These are phyloP conservation scores for Catocala fraxini DNA, from an alignment of 2,888 invertebrate genomes.

Conservation along the genomic window DNA sequence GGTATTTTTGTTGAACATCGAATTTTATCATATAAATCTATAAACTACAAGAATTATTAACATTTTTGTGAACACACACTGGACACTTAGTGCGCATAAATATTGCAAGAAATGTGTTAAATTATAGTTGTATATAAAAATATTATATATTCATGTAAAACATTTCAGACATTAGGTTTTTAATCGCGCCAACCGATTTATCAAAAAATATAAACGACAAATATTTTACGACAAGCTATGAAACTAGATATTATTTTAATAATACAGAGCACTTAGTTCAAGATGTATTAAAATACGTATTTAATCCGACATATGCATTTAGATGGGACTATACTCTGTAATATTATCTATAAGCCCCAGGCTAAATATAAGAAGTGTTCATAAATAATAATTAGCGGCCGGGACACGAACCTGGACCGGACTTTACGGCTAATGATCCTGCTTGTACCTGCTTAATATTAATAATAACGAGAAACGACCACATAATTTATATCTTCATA, in stretches of 20 bases:
- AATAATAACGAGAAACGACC: conserved; percentile 62
- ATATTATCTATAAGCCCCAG: conserved; percentile 63
- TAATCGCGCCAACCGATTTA: background rate
- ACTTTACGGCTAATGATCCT: conserved; percentile 70
- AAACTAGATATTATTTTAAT: background rate
- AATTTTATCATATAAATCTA: no score
- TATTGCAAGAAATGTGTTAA: background rate
- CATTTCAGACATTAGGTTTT: background rate
- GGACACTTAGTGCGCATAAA: no score
- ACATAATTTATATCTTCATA: conserved; percentile 74
- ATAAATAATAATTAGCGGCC: conserved; percentile 79
- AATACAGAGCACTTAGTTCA: no score
- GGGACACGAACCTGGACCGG: conserved; percentile 69
- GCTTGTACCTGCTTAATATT: conserved; percentile 67
- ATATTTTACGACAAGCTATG: background rate
- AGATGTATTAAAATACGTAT: no score
- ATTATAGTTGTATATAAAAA: background rate
- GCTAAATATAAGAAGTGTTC: conserved; percentile 65
- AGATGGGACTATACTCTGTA: conserved; percentile 44
- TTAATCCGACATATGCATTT: no score
- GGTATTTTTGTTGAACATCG: background rate
- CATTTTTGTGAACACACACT: no score
- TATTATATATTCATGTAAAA: background rate
- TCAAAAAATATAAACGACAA: background rate
- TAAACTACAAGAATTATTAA: no score